A percentile compares a stretch with the other conserved stretches of the same genome.
phyloP scores from a whole-genome alignment of 2,113 vertebrate species.

The Centrocercus urophasianus region DNA sequence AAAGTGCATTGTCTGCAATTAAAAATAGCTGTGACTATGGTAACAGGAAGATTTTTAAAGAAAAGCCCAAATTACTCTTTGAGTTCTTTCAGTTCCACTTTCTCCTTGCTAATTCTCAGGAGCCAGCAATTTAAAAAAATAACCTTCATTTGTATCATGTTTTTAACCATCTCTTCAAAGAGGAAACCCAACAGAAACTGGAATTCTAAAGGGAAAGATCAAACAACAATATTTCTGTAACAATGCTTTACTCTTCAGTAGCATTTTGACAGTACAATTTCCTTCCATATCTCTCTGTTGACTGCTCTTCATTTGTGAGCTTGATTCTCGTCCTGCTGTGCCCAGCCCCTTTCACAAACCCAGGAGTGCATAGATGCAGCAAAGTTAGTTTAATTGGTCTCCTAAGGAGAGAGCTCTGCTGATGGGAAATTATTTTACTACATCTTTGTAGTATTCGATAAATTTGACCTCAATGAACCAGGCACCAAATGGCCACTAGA shows the following conservation, averaged over 20 bases:
- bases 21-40: background rate
- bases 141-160: background rate
- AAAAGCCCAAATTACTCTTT: background rate
- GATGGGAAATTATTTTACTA: background rate
- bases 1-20: background rate
- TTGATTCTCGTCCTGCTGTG: slow-evolving; percentile 6
- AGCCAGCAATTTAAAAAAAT: background rate
- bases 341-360: background rate
- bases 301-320: background rate
- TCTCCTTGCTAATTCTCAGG: background rate
- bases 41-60: background rate
- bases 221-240: background rate
- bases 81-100: background rate
- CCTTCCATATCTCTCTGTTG: background rate
- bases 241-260: background rate
- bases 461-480: background rate
- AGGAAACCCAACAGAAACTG: background rate
- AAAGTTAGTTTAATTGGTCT: slow-evolving; percentile 36
- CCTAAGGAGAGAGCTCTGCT: slow-evolving; percentile 4
- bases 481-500: background rate
- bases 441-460: background rate
- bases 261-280: background rate
- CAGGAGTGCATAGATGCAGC: background rate
- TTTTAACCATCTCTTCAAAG: background rate
- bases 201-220: background rate